Percentiles rank a stretch among this genome's conserved stretches.
phyloP scores from a whole-genome alignment of 2,797 vertebrate genomes.

The Sandelia bainsii region DNA sequence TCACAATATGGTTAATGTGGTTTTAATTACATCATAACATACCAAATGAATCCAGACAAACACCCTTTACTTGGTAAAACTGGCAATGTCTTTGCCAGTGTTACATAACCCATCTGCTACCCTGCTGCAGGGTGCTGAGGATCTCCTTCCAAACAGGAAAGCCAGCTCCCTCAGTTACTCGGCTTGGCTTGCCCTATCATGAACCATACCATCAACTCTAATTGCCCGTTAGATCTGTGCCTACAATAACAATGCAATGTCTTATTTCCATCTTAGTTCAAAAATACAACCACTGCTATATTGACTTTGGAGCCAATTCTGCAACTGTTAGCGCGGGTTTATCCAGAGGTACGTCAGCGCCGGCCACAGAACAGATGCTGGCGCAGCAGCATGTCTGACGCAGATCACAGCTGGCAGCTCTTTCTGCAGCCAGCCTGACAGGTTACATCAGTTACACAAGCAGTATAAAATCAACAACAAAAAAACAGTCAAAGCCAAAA shows the following conservation, averaged over 20 bases:
- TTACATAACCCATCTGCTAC: slow-evolving; percentile 73
- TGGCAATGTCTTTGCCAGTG: slow-evolving; percentile 49
- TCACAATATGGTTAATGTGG: slow-evolving; percentile 36
- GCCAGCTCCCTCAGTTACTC: slow-evolving; percentile 20
- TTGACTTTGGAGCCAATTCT: slow-evolving; percentile 44
- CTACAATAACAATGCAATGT: slow-evolving; percentile 19
- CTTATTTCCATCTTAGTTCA: slow-evolving; percentile 24
- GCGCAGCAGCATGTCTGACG: slow-evolving; percentile 77
- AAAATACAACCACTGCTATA: slow-evolving; percentile 21
- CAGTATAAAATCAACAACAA: slow-evolving; percentile 14
- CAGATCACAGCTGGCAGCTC: slow-evolving; percentile 73
- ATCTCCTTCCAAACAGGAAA: slow-evolving; percentile 54
- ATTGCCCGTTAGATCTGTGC: slow-evolving; percentile 10
- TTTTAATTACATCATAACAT: slow-evolving; percentile 53
- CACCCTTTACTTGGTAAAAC: slow-evolving; percentile 27
- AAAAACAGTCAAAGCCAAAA: slow-evolving; percentile 20
- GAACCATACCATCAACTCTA: slow-evolving; percentile 29
- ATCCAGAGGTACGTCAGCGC: slow-evolving; percentile 52
- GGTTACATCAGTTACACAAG: slow-evolving; percentile 70
- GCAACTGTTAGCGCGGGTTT: slow-evolving; percentile 33
- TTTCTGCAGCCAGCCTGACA: slow-evolving; percentile 68
- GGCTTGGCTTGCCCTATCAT: slow-evolving; percentile 4
- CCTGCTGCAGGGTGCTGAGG: slow-evolving; percentile 52
- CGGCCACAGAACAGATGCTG: slow-evolving; percentile 75
- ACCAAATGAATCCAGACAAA: slow-evolving; percentile 34